Conservation (phyloP, 2,888 invertebrate genomes). For the Catocala nupta region DNA sequence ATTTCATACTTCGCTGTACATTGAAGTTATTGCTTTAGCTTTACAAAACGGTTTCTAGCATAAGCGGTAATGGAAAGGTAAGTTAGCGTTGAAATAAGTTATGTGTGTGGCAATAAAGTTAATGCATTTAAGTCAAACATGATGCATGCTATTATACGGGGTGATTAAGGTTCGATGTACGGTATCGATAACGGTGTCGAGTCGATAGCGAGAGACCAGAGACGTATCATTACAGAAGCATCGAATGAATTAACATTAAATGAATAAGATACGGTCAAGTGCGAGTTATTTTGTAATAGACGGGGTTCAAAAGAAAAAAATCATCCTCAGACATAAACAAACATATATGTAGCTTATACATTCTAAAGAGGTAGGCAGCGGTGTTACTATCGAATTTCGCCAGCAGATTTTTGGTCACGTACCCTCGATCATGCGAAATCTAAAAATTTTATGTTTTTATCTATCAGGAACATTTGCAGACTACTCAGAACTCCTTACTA, state of each 20-base stretch:
- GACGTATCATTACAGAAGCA: constrained; percentile 21
- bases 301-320: too few species aligned
- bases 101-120: constrained; percentile 4
- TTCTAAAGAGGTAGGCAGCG: too few species aligned
- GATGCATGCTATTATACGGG: constrained; percentile 44
- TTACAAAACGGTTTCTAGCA: background rate
- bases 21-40: too few species aligned
- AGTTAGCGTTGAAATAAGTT: background rate
- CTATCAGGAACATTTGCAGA: too few species aligned
- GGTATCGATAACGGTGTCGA: constrained; percentile 56
- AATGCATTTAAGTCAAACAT: constrained; percentile 37
- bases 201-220: constrained; percentile 21
- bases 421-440: too few species aligned
- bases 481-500: too few species aligned
- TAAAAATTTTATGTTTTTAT: too few species aligned
- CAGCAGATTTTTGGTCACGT: too few species aligned
- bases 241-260: background rate
- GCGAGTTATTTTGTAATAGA: too few species aligned
- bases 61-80: constrained; percentile 7
- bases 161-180: constrained; percentile 48
- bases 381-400: too few species aligned
- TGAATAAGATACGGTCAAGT: background rate
- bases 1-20: background rate
- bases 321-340: too few species aligned
- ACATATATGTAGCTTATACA: too few species aligned